These are phyloP conservation scores for Indri indri DNA, from an alignment of 2,113 vertebrate species.

Conservation along the genomic window DNA sequence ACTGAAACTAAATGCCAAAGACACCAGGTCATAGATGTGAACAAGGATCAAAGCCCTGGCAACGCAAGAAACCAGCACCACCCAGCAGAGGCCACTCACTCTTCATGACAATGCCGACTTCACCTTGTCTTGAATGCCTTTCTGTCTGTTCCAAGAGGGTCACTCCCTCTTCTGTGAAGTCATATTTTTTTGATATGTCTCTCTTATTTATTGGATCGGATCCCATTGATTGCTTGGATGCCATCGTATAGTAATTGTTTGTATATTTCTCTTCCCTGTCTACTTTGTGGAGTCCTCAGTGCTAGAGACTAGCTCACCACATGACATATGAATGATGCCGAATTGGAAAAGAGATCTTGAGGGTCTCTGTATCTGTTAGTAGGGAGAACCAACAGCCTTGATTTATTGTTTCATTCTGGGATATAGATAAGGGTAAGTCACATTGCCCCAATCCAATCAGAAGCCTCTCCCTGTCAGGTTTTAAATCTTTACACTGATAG, in stretches of 20 bases:
- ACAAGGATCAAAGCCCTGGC: neutral
- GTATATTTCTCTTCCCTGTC: neutral
- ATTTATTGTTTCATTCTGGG: neutral
- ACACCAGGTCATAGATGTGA: neutral
- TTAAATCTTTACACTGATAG: neutral
- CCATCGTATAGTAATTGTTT: neutral
- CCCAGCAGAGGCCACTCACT: neutral
- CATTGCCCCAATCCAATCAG: neutral
- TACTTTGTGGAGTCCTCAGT: neutral
- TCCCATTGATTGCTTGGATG: neutral
- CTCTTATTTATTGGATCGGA: neutral
- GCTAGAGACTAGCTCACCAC: neutral
- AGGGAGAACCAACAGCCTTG: neutral
- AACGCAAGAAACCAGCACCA: neutral
- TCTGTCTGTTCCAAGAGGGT: neutral
- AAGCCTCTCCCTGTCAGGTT: neutral
- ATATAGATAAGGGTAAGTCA: neutral
- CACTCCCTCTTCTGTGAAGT: neutral
- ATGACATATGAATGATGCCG: neutral
- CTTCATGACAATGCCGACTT: neutral
- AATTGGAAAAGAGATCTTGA: neutral
- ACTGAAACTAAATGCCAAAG: conserved; percentile 34
- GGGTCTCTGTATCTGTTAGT: neutral
- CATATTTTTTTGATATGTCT: neutral
- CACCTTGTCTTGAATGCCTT: neutral